Evolutionary conservation across 2,797 vertebrate genomes (phyloP).

Genomic region (Poeciliopsis presidionis): DNA sequence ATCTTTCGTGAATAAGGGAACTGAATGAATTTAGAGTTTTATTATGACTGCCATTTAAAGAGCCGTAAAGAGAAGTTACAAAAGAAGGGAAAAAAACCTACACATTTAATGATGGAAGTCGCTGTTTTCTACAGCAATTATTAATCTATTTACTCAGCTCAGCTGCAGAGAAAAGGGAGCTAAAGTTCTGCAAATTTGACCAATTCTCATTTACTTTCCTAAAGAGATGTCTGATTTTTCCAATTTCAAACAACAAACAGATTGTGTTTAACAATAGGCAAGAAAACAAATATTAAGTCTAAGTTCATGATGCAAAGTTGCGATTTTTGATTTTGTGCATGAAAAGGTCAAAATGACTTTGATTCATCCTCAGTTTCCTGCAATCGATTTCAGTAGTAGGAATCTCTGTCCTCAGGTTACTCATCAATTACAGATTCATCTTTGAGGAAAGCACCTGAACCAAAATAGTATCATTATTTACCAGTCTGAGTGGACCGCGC

Average conservation of each 20-base stretch:
- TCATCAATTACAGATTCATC: background rate
- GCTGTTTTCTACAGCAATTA: background rate
- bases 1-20: slow-evolving; percentile 42
- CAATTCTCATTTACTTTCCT: background rate
- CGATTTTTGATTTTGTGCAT: background rate
- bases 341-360: background rate
- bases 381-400: background rate
- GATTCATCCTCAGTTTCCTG: background rate
- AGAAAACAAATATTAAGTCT: background rate
- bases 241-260: background rate
- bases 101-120: background rate
- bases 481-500: background rate
- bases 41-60: slow-evolving; percentile 31
- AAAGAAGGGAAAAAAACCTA: background rate
- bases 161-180: background rate
- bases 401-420: background rate
- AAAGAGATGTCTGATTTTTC: background rate
- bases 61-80: background rate
- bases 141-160: background rate
- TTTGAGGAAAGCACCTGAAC: background rate
- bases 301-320: background rate
- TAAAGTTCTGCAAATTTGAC: background rate
- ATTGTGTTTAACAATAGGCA: background rate
- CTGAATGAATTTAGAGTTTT: slow-evolving; percentile 31
- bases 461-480: background rate